Conservation (phyloP, 2,113 vertebrate species). For the Xiphorhynchus elegans region DNA sequence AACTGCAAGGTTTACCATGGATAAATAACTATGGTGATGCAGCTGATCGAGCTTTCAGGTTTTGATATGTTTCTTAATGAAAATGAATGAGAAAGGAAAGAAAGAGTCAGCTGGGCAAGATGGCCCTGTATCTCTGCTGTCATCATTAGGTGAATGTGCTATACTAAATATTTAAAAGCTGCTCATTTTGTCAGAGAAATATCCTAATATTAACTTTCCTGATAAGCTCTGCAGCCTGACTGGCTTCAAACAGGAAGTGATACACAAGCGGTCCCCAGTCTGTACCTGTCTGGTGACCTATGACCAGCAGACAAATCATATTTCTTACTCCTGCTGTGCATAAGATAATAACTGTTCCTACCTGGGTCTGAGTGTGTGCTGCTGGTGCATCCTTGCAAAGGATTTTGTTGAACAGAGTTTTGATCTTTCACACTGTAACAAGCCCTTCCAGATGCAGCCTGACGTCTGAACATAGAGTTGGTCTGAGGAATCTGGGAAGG, state of each 20-base stretch:
- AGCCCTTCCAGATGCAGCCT: conserved; percentile 21
- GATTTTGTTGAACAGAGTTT: neutral
- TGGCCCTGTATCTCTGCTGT: conserved; percentile 11
- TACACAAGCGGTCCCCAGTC: neutral
- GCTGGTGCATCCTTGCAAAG: neutral
- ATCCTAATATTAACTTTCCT: neutral
- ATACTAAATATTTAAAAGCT: conserved; percentile 26
- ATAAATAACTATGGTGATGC: neutral
- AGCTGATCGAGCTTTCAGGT: neutral
- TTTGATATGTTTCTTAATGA: conserved; percentile 39
- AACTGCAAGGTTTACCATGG: neutral
- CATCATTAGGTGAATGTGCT: conserved; percentile 7
- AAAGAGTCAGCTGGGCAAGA: neutral
- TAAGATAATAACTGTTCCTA: neutral
- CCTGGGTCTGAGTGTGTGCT: neutral
- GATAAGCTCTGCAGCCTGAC: neutral
- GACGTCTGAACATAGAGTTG: neutral
- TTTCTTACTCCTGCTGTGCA: neutral
- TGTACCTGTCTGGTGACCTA: neutral
- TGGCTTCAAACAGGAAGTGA: neutral
- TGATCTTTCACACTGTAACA: neutral
- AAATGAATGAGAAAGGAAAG: conserved; percentile 16
- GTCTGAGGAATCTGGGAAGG: neutral
- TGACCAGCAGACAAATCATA: neutral
- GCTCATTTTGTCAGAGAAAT: neutral